phyloP scores from a whole-genome alignment of 2,888 invertebrate species.

The Amblyjoppa fuscipennis region DNA sequence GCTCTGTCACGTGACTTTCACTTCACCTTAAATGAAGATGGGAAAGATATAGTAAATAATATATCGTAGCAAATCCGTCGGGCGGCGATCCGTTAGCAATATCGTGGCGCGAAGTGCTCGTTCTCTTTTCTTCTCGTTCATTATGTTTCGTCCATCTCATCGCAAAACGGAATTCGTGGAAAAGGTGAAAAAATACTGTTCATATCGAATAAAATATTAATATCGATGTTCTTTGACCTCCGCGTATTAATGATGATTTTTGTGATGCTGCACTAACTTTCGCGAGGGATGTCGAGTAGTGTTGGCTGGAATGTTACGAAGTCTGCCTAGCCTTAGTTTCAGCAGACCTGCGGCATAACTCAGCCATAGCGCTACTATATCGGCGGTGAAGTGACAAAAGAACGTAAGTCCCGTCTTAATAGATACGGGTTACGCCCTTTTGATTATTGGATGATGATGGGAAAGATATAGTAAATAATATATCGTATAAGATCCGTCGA shows the following conservation, averaged over 20 bases:
- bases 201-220: background rate
- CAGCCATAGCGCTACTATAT: no score
- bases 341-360: background rate
- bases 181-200: background rate
- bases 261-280: background rate
- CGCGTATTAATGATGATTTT: constrained; percentile 15
- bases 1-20: no score
- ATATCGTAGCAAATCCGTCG: constrained; percentile 33
- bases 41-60: constrained; percentile 16
- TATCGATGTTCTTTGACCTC: constrained; percentile 20
- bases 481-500: constrained; percentile 42
- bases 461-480: constrained; percentile 24
- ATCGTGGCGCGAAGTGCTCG: constrained; percentile 52
- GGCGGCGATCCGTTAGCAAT: constrained; percentile 62
- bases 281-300: background rate
- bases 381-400: no score
- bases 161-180: constrained; percentile 20
- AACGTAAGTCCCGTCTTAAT: background rate
- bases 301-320: background rate
- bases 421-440: background rate
- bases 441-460: constrained; percentile 11
- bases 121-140: constrained; percentile 17
- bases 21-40: background rate
- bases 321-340: background rate
- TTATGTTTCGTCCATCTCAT: background rate